These are phyloP conservation scores for Craseonycteris thonglongyai DNA, from an alignment of 2,113 vertebrate genomes.

Conservation along the genomic window DNA sequence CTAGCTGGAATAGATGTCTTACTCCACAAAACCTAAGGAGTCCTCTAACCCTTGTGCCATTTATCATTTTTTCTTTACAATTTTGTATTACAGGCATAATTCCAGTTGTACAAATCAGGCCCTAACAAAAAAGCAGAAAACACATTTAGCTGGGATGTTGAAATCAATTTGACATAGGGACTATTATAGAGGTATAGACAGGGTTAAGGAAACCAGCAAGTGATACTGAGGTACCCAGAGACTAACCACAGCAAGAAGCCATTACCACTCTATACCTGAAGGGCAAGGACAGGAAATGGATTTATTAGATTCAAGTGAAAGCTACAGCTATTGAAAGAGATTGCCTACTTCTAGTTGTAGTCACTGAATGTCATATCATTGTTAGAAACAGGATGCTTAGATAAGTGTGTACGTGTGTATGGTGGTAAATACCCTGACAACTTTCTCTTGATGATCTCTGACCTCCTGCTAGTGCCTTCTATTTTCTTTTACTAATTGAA, in stretches of 20 bases:
- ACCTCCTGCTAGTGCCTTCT: neutral
- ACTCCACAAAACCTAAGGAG: neutral
- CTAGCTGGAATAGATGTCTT: neutral
- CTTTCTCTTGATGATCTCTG: neutral
- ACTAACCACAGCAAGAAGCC: neutral
- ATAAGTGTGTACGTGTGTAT: neutral
- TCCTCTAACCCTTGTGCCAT: neutral
- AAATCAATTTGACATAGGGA: neutral
- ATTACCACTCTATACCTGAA: neutral
- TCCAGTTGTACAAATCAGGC: neutral
- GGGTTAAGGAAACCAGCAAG: neutral
- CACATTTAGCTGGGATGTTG: neutral
- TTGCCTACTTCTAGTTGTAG: neutral
- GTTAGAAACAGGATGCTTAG: neutral
- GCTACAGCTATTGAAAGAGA: neutral
- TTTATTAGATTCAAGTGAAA: neutral
- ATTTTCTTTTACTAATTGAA: neutral
- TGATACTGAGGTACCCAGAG: neutral
- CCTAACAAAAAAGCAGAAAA: neutral
- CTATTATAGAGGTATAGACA: neutral
- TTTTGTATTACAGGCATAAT: neutral
- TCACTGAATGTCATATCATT: neutral
- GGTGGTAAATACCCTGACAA: neutral
- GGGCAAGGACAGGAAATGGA: neutral
- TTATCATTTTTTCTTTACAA: neutral